Base-by-base conservation (phyloP, 2,797 vertebrate genomes). In the Sus cebifrons region DNA sequence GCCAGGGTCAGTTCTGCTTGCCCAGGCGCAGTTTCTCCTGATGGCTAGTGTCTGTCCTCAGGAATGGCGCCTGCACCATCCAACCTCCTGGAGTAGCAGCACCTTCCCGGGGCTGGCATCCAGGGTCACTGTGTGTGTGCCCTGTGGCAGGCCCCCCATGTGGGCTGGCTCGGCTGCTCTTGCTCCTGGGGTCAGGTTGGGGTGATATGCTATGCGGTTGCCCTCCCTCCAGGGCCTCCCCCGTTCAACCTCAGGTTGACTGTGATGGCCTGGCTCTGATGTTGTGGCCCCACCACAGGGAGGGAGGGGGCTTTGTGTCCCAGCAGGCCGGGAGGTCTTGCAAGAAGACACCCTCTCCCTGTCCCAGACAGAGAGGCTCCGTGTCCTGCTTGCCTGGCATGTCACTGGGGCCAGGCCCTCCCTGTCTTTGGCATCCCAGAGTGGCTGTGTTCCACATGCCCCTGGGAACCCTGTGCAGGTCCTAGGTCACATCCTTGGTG, bases 321-420 rank as follows among this genome's bases (percentile, higher is more conserved):
- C 29, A 36, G 64, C 3, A n/a, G 73, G 65, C 71, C 3, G 13
- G 64, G 62, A 73, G 79, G 25, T 58, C 79, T 89, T 65, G 56
- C 29, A 36, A 29, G 58, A 65, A 65, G 83, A 52, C 17, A 40
- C 20, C 75, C 58, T 23, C 15, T 62, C 14, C 16, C 12, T 15
- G 2, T 86, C 17, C 21, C 7, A 8, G 3, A 18, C 0, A 4
- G 6, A 20, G 6, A 78, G n/a, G 32, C 60, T 32, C 15, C n/a
- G 54, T 12, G 3, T 64, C 44, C n/a, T 3, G 2, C 70, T 27
- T 23, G 0, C 0, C 21, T 60, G 29, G 12, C 14, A 0, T 73
- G 71, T 49, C 86, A 2, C 3, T 25, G 10, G 15, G 12, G 10
- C 6, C 0, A 5, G n/a, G 56, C 71, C 62, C 78, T 40, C 77